Evolutionary conservation across 2,888 invertebrate species (phyloP), one percentile per base, ranked within the genome.

Genomic region (Cyaniris semiargus): DNA sequence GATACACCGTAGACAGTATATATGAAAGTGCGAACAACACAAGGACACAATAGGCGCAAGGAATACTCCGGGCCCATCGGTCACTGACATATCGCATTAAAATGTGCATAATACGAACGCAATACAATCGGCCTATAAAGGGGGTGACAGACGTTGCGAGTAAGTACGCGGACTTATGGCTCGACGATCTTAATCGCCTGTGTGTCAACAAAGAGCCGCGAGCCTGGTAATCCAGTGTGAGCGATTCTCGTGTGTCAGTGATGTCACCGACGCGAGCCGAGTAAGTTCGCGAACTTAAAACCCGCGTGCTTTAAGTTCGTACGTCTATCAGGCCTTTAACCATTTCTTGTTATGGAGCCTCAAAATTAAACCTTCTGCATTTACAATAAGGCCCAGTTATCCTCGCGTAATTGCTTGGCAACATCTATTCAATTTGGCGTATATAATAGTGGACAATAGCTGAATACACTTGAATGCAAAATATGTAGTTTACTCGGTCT

Each of bases 51-150:
- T 72, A 44, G 72, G 18, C 84, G 85, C 77, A 78, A 80, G 79
- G 86, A 84, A 87, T 86, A 85, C 85, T 87, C 84, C 80, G 80
- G 72, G 84, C 83, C 83, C 83, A 84, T 83, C 86, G 86, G 85
- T 86, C 86, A 83, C 83, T 81, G 85, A 86, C 90, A 86, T 87
- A 90, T 91, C 90, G 89, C 89, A 91, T 93, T 93, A 91, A 90
- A 92, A 92, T 92, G 91, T 91, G 90, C 92, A 91, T 91, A 90
- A 89, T 90, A 92, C 92, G 90, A 88, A 90, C 89, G 88, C 88
- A 82, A 83, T 85, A 90, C 89, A 91, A 90, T 88, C 86, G 82
- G 87, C 87, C 86, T 89, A 87, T 85, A n/a, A n/a, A n/a, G n/a
- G n/a, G n/a, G n/a, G n/a, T n/a, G n/a, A n/a, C n/a, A n/a, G n/a